Conservation (phyloP, 2,113 vertebrate species). For the Misgurnus anguillicaudatus region DNA sequence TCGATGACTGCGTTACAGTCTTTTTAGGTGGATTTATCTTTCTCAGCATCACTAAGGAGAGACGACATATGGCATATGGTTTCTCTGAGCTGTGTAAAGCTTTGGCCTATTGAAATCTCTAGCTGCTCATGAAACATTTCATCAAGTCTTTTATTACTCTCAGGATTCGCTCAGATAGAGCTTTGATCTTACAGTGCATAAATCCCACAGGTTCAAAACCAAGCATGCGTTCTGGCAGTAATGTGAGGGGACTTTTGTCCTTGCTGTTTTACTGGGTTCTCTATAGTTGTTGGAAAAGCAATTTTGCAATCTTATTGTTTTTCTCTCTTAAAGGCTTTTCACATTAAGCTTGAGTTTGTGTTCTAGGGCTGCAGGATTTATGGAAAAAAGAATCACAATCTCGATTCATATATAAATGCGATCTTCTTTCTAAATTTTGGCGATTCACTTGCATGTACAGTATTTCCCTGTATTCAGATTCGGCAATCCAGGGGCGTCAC, state of each 20-base stretch:
- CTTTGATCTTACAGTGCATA: constrained; percentile 23
- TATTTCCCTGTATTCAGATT: too few relatives aligned
- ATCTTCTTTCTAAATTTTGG: too few relatives aligned
- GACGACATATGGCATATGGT: constrained; percentile 25
- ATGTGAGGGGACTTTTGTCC: background rate
- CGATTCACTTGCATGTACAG: too few relatives aligned
- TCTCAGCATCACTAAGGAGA: background rate
- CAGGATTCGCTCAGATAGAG: background rate
- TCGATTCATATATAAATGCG: too few relatives aligned
- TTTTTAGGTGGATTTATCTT: constrained; percentile 24
- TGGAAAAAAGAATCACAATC: too few relatives aligned
- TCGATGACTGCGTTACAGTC: constrained; percentile 30
- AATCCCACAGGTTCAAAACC: constrained; percentile 7
- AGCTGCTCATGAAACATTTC: constrained; percentile 17
- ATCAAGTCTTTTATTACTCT: background rate
- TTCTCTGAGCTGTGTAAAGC: constrained; percentile 4
- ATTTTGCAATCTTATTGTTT: background rate
- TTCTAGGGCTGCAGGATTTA: background rate
- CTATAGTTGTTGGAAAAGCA: background rate
- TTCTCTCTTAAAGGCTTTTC: background rate
- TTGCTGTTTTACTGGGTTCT: background rate
- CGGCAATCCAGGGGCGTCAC: too few relatives aligned
- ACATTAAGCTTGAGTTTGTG: background rate
- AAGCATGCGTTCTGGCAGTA: background rate
- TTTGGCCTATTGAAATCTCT: constrained; percentile 13